Evolutionary conservation across 2,797 vertebrate species (phyloP), one percentile per base, ranked within the genome.

Genomic region (Microcaecilia unicolor): DNA sequence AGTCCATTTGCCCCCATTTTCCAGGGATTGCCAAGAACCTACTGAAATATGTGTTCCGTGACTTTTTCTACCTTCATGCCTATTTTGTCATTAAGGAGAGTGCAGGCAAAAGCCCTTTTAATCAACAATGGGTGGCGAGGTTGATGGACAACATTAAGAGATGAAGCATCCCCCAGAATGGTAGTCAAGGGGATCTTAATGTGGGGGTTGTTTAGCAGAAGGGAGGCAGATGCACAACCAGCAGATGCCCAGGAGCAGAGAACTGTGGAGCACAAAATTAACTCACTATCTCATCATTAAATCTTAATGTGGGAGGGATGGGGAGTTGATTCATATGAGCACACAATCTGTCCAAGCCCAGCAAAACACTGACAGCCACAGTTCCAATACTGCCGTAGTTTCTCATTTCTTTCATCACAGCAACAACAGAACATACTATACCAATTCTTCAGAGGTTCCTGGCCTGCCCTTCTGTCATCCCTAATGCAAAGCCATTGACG

Each of bases 281-380:
- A 58, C 62, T 53, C 64, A 35, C 55, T 55, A 56, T 48, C 58
- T 71, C 66, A 74, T 76, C 60, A 72, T 61, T 64, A 64, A 70
- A 72, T 59, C 51, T 56, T 54, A 55, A 52, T 62, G 51, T 47
- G 44, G 48, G 46, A 45, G 52, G 64, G 48, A 41, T 31, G 44
- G 36, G 56, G 52, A 60, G 56, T 61, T 55, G 44, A 53, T 67
- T 64, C 65, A 57, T 47, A 37, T 41, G 54, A 54, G 41, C 40
- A 60, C 64, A 43, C 51, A 72, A 66, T 49, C 48, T 55, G 58
- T 56, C 51, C 51, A 28, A n/a, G 45, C n/a, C n/a, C n/a, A n/a
- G n/a, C n/a, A n/a, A n/a, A n/a, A n/a, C n/a, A n/a, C n/a, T n/a
- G n/a, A n/a, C n/a, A n/a, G n/a, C n/a, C n/a, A n/a, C n/a, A n/a